These are phyloP conservation scores for Sinonovacula constricta DNA, from an alignment of 1,140 invertebrate species.

Conservation along the genomic window DNA sequence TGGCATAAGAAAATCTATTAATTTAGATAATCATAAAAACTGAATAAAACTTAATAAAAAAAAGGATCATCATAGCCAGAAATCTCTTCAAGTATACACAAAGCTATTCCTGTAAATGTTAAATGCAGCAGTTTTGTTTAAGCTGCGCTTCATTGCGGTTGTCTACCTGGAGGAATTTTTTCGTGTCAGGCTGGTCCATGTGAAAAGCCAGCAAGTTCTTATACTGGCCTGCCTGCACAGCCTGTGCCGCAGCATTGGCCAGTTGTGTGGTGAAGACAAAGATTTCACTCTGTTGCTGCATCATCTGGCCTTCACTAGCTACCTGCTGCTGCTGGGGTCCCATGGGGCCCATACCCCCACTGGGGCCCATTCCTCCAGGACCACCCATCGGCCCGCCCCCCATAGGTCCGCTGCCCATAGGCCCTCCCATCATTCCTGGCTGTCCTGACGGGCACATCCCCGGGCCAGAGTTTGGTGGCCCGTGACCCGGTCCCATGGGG, in stretches of 20 bases:
- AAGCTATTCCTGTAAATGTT: too few species aligned
- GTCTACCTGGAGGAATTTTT: constrained; percentile 95
- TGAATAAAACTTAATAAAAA: too few species aligned
- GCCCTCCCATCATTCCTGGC: neutral
- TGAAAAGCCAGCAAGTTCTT: constrained; percentile 96
- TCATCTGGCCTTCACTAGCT: constrained; percentile 62
- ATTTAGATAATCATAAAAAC: too few species aligned
- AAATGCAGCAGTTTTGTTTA: too few species aligned
- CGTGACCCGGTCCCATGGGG: neutral
- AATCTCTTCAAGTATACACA: too few species aligned
- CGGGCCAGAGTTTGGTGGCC: neutral
- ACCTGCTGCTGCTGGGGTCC: constrained; percentile 44
- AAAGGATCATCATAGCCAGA: too few species aligned
- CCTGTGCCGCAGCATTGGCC: constrained; percentile 96
- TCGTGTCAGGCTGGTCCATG: constrained; percentile 95
- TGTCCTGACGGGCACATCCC: constrained; percentile 12
- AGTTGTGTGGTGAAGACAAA: constrained; percentile 97
- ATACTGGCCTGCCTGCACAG: constrained; percentile 92
- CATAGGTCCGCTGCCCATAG: constrained; percentile 8
- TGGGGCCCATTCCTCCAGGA: constrained; percentile 4
- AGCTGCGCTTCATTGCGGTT: too few species aligned
- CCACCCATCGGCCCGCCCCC: constrained; percentile 10
- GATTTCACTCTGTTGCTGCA: constrained; percentile 97
- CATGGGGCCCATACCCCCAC: constrained; percentile 33
- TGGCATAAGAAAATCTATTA: too few species aligned